Percentiles rank a stretch among this genome's conserved stretches.
phyloP scores from a whole-genome alignment of 92 coral and sea anemone genomes.

The Siderastrea radians region DNA sequence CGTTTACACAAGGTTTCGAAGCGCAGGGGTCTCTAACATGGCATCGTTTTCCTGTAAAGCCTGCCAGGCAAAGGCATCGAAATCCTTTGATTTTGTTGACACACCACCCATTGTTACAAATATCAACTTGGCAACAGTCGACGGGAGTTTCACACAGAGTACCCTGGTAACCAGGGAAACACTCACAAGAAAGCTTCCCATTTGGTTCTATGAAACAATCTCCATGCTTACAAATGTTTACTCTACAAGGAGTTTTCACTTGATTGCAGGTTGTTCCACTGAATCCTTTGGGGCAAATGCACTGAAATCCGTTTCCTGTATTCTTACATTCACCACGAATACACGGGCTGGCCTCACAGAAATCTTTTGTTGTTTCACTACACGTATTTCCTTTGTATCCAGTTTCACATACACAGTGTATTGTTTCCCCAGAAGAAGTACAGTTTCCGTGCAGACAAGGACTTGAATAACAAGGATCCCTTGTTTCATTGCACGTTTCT shows the following conservation, averaged over 20 bases:
- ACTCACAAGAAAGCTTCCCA: constrained; percentile 47
- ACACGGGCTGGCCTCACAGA: constrained; percentile 67
- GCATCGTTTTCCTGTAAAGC: constrained; percentile 68
- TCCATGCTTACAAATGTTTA: constrained; percentile 69
- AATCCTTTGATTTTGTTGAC: constrained; percentile 49
- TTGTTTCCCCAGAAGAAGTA: constrained; percentile 29
- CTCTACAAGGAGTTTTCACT: constrained; percentile 46
- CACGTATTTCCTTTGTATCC: constrained; percentile 75
- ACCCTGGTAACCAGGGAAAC: constrained; percentile 61
- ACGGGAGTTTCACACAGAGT: constrained; percentile 31
- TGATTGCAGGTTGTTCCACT: constrained; percentile 59
- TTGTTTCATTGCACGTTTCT: constrained; percentile 35
- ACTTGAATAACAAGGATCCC: constrained; percentile 22
- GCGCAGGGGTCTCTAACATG: constrained; percentile 60
- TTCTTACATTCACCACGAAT: constrained; percentile 53
- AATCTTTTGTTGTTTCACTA: constrained; percentile 35
- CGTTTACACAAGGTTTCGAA: constrained; percentile 72
- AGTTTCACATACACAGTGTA: constrained; percentile 69
- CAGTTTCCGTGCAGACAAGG: constrained; percentile 77
- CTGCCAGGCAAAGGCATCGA: constrained; percentile 54
- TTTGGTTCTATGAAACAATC: constrained; percentile 28
- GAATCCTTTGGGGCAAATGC: constrained; percentile 65
- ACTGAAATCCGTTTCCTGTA: constrained; percentile 22
- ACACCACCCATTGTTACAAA: constrained; percentile 46
- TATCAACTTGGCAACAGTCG: background rate